phyloP scores from a whole-genome alignment of 2,797 vertebrate genomes.

The Buceros bicornis region DNA sequence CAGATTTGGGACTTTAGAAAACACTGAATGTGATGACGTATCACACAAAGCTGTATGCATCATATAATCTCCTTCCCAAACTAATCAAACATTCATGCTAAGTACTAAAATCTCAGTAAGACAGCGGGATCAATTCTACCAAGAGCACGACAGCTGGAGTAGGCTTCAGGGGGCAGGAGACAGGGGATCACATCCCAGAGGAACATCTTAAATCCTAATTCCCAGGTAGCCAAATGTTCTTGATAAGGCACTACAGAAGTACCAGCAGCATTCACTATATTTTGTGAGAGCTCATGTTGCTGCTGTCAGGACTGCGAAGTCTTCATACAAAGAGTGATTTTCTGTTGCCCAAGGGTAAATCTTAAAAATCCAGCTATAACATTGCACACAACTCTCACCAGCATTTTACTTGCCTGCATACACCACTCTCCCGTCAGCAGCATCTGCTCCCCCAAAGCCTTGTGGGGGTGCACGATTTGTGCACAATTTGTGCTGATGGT shows the following conservation, averaged over 20 bases:
- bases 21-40: background rate
- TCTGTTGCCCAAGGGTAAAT: background rate
- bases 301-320: background rate
- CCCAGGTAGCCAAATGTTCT: background rate
- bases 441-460: background rate
- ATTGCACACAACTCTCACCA: background rate
- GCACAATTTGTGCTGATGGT: background rate
- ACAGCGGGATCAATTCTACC: background rate
- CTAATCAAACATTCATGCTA: background rate
- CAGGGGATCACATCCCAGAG: background rate
- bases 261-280: background rate
- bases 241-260: background rate
- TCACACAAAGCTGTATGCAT: background rate
- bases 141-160: background rate
- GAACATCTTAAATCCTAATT: background rate
- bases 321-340: background rate
- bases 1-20: background rate
- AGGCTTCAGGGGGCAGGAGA: background rate
- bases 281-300: background rate
- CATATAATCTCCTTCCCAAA: background rate
- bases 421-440: background rate
- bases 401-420: background rate
- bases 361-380: background rate
- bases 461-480: too few relatives aligned
- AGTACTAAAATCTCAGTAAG: background rate